A percentile compares a stretch with the other conserved stretches of the same genome.
Evolutionary conservation across 2,888 invertebrate genomes (phyloP).

Genomic region (Pteria penguin): DNA sequence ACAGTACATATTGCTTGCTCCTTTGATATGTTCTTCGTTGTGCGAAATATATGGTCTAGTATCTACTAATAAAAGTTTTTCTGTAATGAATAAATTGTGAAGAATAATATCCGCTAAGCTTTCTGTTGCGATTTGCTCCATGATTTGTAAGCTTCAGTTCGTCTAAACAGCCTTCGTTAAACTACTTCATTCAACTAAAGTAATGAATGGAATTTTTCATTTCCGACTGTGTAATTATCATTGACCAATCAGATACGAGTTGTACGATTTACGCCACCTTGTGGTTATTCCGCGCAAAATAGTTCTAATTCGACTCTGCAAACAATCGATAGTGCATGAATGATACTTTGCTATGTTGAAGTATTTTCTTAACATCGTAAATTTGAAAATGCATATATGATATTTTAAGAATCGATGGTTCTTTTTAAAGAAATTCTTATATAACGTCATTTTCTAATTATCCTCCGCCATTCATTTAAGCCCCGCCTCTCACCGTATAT

Average conservation of each 20-base stretch:
- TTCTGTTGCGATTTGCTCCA: background rate
- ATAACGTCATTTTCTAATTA: too few relatives aligned
- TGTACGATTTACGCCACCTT: too few relatives aligned
- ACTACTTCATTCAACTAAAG: background rate
- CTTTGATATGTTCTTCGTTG: slow-evolving; percentile 65
- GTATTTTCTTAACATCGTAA: too few relatives aligned
- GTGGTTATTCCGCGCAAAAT: too few relatives aligned
- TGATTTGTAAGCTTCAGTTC: background rate
- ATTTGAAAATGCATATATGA: too few relatives aligned
- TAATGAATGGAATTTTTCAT: background rate
- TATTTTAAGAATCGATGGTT: too few relatives aligned
- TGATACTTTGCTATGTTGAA: too few relatives aligned
- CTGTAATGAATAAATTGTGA: background rate
- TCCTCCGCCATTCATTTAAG: background rate
- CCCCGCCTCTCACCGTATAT: slow-evolving; percentile 12
- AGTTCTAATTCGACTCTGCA: too few relatives aligned
- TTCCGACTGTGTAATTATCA: background rate
- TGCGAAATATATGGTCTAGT: slow-evolving; percentile 71
- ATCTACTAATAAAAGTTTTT: slow-evolving; percentile 65
- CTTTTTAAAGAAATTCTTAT: too few relatives aligned
- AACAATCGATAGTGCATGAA: too few relatives aligned
- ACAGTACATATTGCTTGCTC: slow-evolving; percentile 71
- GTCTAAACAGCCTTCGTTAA: background rate
- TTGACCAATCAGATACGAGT: background rate
- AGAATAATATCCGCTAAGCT: background rate